Evolutionary conservation across 2,888 invertebrate species (phyloP).

Genomic region (Polymixis lichenea): DNA sequence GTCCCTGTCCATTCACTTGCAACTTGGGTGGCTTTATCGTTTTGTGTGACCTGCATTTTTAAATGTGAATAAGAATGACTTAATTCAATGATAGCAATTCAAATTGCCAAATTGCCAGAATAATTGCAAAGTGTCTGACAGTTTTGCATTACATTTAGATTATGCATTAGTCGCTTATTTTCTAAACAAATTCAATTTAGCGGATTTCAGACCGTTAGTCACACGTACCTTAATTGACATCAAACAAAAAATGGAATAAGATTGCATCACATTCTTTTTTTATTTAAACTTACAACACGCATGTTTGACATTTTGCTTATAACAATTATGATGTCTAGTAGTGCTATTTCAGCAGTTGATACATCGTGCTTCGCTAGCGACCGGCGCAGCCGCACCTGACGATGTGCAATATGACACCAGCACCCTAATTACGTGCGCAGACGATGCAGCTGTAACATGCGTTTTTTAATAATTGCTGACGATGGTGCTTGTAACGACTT

Average conservation of each 20-base stretch:
- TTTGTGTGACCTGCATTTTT: slow-evolving; percentile 8
- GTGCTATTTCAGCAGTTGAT: slow-evolving; percentile 17
- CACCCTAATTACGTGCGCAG: slow-evolving; percentile 29
- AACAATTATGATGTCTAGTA: background rate
- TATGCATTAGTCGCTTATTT: background rate
- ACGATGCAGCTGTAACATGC: slow-evolving; percentile 29
- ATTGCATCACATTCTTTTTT: background rate
- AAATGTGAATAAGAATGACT: background rate
- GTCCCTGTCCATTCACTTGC: background rate
- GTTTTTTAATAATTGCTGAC: slow-evolving; percentile 4
- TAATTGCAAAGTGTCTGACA: background rate
- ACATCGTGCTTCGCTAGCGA: background rate
- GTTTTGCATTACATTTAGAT: background rate
- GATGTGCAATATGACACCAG: slow-evolving; percentile 29
- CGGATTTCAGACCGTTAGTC: too few species aligned
- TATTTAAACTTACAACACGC: background rate
- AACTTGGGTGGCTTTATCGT: background rate
- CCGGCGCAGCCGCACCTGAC: slow-evolving; percentile 36
- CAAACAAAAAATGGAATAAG: background rate
- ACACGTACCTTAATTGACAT: background rate
- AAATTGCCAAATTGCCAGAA: background rate
- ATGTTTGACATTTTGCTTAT: background rate
- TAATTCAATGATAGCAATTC: too few species aligned
- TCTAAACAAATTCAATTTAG: background rate
- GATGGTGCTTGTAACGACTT: background rate